Evolutionary conservation across 2,888 invertebrate species (phyloP).

Genomic region (Podabrus alpinus): DNA sequence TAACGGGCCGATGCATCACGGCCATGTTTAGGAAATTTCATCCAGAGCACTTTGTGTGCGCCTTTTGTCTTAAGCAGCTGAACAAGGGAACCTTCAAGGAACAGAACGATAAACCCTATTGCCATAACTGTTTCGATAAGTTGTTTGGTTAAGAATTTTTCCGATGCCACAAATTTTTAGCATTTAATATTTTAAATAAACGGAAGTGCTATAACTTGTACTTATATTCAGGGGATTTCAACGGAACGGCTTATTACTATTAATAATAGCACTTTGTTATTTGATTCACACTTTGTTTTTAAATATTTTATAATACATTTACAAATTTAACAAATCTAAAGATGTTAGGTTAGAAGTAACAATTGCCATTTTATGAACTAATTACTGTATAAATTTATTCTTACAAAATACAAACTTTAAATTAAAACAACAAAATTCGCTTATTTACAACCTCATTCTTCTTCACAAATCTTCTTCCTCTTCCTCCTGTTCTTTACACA

Average conservation of each 20-base stretch:
- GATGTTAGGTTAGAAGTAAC: neutral
- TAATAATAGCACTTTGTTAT: neutral
- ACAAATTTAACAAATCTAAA: neutral
- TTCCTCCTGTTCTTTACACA: neutral
- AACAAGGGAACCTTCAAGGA: slow-evolving; percentile 99
- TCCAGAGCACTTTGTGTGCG: slow-evolving; percentile 99
- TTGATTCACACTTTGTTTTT: neutral
- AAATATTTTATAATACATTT: neutral
- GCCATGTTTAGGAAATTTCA: slow-evolving; percentile 99
- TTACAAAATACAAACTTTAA: neutral
- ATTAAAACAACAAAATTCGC: neutral
- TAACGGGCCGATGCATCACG: slow-evolving; percentile 96
- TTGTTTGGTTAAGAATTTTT: slow-evolving; percentile 76
- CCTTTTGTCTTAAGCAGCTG: slow-evolving; percentile 97
- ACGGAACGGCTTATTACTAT: neutral
- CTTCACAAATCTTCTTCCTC: neutral
- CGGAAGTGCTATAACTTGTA: neutral
- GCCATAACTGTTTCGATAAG: slow-evolving; percentile 96
- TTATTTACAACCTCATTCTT: neutral
- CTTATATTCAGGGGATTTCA: neutral
- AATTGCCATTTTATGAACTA: neutral
- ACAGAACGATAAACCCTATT: slow-evolving; percentile 98
- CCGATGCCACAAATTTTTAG: neutral
- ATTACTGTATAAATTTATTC: neutral
- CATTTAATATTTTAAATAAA: slow-evolving; percentile 1